Evolutionary conservation across 2,113 vertebrate species (phyloP).

Genomic region (Marmota monax): DNA sequence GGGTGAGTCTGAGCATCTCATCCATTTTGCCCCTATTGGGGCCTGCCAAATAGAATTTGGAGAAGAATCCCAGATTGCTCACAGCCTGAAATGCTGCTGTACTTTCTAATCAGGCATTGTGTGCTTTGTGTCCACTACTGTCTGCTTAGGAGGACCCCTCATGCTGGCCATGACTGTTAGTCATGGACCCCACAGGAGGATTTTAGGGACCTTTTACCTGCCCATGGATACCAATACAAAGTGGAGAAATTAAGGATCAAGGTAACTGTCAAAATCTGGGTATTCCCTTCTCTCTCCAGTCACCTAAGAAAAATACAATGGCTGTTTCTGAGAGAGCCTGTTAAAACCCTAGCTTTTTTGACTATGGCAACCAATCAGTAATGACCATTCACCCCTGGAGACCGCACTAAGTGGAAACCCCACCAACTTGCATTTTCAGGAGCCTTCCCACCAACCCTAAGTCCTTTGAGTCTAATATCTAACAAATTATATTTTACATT

Average conservation of each 20-base stretch:
- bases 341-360: background rate
- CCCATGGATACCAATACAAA: background rate
- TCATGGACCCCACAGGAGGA: too few relatives aligned
- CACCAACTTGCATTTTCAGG: background rate
- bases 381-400: background rate
- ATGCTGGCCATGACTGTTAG: background rate
- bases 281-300: background rate
- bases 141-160: background rate
- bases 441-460: conserved; percentile 16
- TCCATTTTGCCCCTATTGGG: too few relatives aligned
- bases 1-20: background rate
- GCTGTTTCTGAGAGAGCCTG: background rate
- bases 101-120: background rate
- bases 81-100: fast-evolving
- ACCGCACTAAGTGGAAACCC: background rate
- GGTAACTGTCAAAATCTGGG: background rate
- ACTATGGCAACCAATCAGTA: background rate
- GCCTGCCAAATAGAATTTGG: background rate
- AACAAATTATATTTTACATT: conserved; percentile 68
- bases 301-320: background rate
- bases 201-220: background rate
- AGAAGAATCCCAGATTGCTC: background rate
- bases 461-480: conserved; percentile 21
- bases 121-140: background rate
- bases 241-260: background rate